Percentiles rank a stretch among this genome's conserved stretches.
Conservation (phyloP, 2,797 vertebrate species). For the Erethizon dorsatum region DNA sequence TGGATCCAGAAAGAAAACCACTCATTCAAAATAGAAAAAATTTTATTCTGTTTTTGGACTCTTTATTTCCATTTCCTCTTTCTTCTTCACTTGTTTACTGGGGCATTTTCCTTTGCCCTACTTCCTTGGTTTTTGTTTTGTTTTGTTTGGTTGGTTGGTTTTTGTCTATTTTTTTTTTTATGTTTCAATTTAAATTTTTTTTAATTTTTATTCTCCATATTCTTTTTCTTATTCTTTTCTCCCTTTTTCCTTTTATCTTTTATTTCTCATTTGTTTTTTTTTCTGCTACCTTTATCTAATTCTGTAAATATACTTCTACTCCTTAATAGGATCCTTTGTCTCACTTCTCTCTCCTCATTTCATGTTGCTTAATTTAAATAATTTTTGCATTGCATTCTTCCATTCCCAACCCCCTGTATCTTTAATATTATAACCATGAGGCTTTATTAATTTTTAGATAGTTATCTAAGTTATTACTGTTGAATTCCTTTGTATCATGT, state of each 20-base stretch:
- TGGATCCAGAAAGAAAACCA: neutral
- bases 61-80: neutral
- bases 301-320: neutral
- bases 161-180: neutral
- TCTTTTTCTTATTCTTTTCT: neutral
- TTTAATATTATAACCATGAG: neutral
- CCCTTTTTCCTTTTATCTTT: neutral
- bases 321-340: neutral
- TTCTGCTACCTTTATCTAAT: neutral
- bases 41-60: neutral
- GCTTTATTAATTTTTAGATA: neutral
- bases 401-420: neutral
- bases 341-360: neutral
- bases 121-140: neutral
- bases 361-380: neutral
- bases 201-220: neutral
- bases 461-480: neutral
- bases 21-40: neutral
- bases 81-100: neutral
- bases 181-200: neutral
- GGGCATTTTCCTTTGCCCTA: neutral
- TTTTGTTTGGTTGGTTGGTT: neutral
- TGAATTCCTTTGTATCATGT: neutral
- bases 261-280: neutral
- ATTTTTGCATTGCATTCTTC: neutral